Evolutionary conservation across 1,140 invertebrate species (phyloP).

Genomic region (Maniola jurtina): DNA sequence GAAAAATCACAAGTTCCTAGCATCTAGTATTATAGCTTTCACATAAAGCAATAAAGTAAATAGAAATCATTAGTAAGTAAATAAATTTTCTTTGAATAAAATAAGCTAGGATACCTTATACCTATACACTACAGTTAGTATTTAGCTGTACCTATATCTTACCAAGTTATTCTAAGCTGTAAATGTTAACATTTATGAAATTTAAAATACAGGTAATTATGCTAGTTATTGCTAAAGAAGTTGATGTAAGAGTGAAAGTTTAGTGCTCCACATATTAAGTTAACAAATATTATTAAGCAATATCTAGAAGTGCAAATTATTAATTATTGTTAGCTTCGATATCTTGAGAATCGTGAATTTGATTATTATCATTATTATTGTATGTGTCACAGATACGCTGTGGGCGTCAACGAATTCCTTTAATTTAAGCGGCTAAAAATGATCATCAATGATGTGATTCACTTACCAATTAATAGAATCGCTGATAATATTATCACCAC

Average conservation of each 20-base stretch:
- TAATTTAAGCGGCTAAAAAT: constrained; percentile 20
- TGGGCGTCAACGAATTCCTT: constrained; percentile 36
- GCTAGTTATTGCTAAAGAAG: not conserved
- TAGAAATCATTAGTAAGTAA: too few species aligned
- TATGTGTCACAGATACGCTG: constrained; percentile 11
- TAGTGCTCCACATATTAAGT: constrained; percentile 4
- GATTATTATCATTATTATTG: not conserved
- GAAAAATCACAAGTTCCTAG: too few species aligned
- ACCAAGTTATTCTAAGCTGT: too few species aligned
- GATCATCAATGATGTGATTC: constrained; percentile 17
- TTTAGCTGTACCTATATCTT: too few species aligned
- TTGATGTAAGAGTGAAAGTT: constrained; percentile 24
- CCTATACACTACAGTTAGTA: too few species aligned
- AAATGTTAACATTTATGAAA: not conserved
- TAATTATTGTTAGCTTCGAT: too few species aligned
- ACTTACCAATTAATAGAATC: constrained; percentile 40
- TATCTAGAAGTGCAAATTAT: not conserved
- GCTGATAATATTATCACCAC: constrained; percentile 34
- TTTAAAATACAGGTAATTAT: not conserved
- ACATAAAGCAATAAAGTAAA: too few species aligned
- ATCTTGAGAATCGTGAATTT: too few species aligned
- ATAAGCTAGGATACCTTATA: too few species aligned
- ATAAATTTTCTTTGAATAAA: too few species aligned
- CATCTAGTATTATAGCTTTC: too few species aligned
- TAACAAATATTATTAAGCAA: not conserved